These are phyloP conservation scores for Notamacropus eugenii DNA, from an alignment of 2,797 vertebrate species.

Conservation along the genomic window DNA sequence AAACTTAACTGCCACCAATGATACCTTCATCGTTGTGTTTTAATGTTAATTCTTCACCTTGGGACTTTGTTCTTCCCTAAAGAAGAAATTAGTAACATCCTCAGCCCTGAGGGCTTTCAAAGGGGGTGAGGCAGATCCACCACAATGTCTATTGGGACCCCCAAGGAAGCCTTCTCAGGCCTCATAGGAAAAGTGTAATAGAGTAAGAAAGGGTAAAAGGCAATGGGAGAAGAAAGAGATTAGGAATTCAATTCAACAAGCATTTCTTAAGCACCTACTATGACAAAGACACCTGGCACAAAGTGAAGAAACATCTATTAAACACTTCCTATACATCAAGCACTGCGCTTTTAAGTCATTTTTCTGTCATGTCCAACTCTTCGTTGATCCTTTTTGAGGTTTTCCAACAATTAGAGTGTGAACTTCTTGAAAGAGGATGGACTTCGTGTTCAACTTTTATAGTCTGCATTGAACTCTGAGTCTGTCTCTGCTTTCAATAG, in stretches of 20 bases:
- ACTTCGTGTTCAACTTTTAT: background rate
- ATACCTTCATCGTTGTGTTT: conserved; percentile 83
- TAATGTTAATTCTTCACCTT: conserved; percentile 47
- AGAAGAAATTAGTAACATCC: conserved; percentile 37
- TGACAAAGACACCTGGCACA: background rate
- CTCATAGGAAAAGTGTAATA: background rate
- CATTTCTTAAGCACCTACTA: background rate
- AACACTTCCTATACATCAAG: background rate
- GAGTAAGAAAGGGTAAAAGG: background rate
- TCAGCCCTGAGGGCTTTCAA: conserved; percentile 6
- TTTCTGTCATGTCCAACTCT: background rate
- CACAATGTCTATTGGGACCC: conserved; percentile 10
- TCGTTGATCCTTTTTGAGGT: background rate
- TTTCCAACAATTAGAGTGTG: background rate
- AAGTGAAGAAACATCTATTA: background rate
- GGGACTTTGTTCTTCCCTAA: background rate
- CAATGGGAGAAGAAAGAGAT: background rate
- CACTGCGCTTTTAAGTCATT: background rate
- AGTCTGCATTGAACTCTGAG: background rate
- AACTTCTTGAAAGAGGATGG: background rate
- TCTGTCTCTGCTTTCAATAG: background rate
- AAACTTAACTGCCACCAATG: conserved; percentile 79
- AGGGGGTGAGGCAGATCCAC: background rate
- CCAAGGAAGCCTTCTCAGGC: background rate
- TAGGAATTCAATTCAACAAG: background rate